Base-by-base conservation (phyloP, 1,140 invertebrate genomes). In the Mercenaria mercenaria region DNA sequence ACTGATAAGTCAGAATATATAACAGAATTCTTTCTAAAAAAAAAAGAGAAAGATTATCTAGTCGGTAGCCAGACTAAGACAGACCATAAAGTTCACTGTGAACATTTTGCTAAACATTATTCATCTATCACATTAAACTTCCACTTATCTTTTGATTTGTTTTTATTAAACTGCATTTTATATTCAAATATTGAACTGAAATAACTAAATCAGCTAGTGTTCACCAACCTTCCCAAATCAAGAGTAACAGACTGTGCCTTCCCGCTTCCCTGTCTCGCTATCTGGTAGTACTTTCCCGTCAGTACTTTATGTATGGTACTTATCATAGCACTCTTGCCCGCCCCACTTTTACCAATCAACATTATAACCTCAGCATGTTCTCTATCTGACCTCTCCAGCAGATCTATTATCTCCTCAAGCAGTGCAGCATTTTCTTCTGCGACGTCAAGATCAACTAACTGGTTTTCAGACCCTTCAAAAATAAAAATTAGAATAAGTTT, bases 281-380 rank as follows among this genome's bases (percentile, higher is more conserved):
- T 61, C 0, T 20, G 34, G 39, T 43, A 64, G 43, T 77, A 79
- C n/a, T 87, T 67, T 43, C 74, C 74, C 18, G 50, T 61, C 1
- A 87, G 29, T 10, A 74, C 85, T 67, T 87, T 87, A n/a, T 72
- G 43, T 0, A 87, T 43, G 15, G 85, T 87, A 52, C 79, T 87
- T 1, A 87, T 39, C n/a, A 87, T 61, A 0, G 85, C 72, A 59
- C 85, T 87, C 32, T 87, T 87, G 4, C 85, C 85, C 4, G 59
- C 72, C 26, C 85, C 85, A 34, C 47, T 50, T 32, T 6, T n/a
- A 6, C 85, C 85, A 43, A 87, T 39, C 4, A 87, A 39, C 41
- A 87, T 23, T 23, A 87, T 50, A 2, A 85, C 83, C 47, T 87
- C 84, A 0, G 50, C 29, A 20, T 32, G 13, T 23, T 52, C 47